Percentiles rank a stretch among this genome's conserved stretches.
phyloP scores from a whole-genome alignment of 2,113 vertebrate species.

The Ellobius talpinus region DNA sequence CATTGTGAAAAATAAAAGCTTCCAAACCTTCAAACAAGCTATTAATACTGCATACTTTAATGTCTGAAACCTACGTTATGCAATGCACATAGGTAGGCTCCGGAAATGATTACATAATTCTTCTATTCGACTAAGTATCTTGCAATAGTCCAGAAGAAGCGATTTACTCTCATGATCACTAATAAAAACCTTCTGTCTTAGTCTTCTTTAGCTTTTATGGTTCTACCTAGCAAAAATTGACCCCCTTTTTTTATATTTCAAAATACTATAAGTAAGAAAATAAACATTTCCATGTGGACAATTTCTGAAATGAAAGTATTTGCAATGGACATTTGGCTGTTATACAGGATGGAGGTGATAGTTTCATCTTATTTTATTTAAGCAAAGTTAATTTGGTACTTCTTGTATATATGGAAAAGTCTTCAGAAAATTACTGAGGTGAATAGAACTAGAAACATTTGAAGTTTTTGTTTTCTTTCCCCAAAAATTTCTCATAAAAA shows the following conservation, averaged over 20 bases:
- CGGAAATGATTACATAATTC: neutral
- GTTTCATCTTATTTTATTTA: slow-evolving; percentile 8
- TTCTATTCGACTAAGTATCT: neutral
- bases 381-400: neutral
- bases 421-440: neutral
- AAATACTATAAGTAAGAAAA: neutral
- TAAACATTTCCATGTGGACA: neutral
- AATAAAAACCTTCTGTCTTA: neutral
- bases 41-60: neutral
- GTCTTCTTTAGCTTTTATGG: neutral
- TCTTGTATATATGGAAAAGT: neutral
- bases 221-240: neutral
- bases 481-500: neutral
- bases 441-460: neutral
- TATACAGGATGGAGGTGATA: neutral
- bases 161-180: neutral
- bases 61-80: neutral
- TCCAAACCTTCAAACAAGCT: neutral
- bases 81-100: neutral
- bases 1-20: slow-evolving; percentile 11
- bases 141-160: neutral
- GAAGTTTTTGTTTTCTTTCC: neutral
- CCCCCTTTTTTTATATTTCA: neutral
- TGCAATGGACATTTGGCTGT: neutral
- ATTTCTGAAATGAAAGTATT: slow-evolving; percentile 6